Percentiles rank a stretch among this genome's conserved stretches.
These are phyloP conservation scores for Masticophis lateralis DNA, from an alignment of 2,797 vertebrate species.

Conservation along the genomic window DNA sequence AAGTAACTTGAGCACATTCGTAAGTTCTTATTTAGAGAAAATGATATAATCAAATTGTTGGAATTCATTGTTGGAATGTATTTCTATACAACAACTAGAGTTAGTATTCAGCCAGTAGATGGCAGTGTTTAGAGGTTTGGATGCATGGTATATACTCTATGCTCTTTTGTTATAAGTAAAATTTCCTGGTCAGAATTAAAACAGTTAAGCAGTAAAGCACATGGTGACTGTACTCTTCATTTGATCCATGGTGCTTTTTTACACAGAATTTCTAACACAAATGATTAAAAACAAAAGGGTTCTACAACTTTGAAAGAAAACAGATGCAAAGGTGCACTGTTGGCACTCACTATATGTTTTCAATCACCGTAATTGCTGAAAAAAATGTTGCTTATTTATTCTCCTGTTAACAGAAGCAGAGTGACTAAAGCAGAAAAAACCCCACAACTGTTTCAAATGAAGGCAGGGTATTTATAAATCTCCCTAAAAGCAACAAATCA, in stretches of 20 bases:
- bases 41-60: neutral
- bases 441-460: constrained; percentile 39
- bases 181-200: too few species aligned
- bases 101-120: too few species aligned
- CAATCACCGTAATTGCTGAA: constrained; percentile 17
- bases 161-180: too few species aligned
- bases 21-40: neutral
- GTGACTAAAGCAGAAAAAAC: neutral
- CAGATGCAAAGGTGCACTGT: neutral
- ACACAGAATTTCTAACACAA: neutral
- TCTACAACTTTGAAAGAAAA: neutral
- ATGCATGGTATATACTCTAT: too few species aligned
- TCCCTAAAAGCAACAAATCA: constrained; percentile 38
- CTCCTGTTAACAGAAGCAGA: neutral
- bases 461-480: constrained; percentile 36
- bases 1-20: neutral
- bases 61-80: too few species aligned
- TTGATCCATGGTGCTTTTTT: too few species aligned
- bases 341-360: neutral
- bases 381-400: neutral
- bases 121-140: too few species aligned
- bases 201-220: too few species aligned
- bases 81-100: too few species aligned
- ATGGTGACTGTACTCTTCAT: too few species aligned
- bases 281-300: neutral